Evolutionary conservation across 2,113 vertebrate genomes (phyloP), one percentile per base, ranked within the genome.

Genomic region (Lepidothrix coronata): DNA sequence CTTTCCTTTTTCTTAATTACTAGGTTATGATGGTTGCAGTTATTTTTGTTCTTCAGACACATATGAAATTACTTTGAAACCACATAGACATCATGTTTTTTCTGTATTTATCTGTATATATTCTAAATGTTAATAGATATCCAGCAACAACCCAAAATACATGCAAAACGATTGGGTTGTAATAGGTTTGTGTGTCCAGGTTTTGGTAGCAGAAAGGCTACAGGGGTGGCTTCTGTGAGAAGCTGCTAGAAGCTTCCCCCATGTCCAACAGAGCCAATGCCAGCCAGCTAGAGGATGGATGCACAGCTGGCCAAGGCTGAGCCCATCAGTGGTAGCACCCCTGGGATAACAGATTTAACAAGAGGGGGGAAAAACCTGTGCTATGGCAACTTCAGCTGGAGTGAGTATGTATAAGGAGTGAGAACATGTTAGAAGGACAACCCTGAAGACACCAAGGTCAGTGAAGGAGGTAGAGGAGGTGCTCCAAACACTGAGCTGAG

Each of bases 31-130:
- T 17, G 57, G 5, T 33, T 72, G 6, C 7, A 39, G 49, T 24
- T 78, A 37, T 12, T 43, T 80, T 74, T 76, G 22, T 48, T 85
- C 39, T 78, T 81, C 20, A 63, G 43, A 65, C 6, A 58, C 10
- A 28, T 16, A 37, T 27, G 30, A 59, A 55, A 73, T 79, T 49
- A 39, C 18, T 24, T 82, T 85, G 61, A 72, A 81, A 77, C 8
- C 10, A 58, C 23, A 8, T 0, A 0, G 28, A 62, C 17, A 62
- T 51, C 1, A 16, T 46, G 2, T 11, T 87, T 91, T 73, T 46
- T 33, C n/a, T 54, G 3, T 41, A 25, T 66, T 18, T 54, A 4
- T 39, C 57, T n/a, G 4, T 61, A 4, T 41, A 25, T 43, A 21
- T 66, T 49, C 9, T 67, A 31, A 37, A 5, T 65, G 18, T 19